Conservation (phyloP, 2,113 vertebrate genomes). For the Cryptoleucopteryx plumbea region DNA sequence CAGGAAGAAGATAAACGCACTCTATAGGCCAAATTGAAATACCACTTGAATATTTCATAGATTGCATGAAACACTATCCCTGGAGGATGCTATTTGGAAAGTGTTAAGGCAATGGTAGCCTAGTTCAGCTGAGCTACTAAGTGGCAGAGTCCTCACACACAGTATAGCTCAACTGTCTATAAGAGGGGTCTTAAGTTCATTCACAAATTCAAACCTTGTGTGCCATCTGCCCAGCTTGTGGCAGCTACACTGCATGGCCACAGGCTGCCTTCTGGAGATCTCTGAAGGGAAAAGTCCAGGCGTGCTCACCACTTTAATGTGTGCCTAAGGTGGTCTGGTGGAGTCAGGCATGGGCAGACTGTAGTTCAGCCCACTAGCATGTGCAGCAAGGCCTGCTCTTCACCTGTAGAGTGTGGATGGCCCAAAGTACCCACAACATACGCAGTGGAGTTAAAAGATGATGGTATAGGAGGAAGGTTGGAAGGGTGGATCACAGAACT, state of each 20-base stretch:
- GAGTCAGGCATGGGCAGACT: background rate
- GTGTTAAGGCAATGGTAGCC: background rate
- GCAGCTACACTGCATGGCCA: fast-evolving
- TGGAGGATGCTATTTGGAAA: background rate
- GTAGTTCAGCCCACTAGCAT: background rate
- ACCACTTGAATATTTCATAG: background rate
- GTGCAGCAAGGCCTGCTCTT: background rate
- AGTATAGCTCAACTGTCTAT: background rate
- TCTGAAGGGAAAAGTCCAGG: background rate
- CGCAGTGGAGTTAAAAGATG: background rate
- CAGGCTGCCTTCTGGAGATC: background rate
- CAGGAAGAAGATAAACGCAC: background rate
- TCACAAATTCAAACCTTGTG: background rate
- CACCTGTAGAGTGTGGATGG: background rate
- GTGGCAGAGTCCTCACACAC: background rate
- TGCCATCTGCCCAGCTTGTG: background rate
- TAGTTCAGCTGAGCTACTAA: background rate
- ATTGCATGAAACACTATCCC: background rate
- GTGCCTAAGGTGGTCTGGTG: background rate
- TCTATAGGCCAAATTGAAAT: background rate
- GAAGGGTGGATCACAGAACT: background rate
- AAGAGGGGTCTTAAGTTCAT: background rate
- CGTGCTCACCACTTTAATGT: fast-evolving
- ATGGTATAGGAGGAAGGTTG: background rate
- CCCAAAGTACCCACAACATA: background rate